Evolutionary conservation across 92 coral and sea anemone genomes (phyloP).

Genomic region (Blastomussa wellsi): DNA sequence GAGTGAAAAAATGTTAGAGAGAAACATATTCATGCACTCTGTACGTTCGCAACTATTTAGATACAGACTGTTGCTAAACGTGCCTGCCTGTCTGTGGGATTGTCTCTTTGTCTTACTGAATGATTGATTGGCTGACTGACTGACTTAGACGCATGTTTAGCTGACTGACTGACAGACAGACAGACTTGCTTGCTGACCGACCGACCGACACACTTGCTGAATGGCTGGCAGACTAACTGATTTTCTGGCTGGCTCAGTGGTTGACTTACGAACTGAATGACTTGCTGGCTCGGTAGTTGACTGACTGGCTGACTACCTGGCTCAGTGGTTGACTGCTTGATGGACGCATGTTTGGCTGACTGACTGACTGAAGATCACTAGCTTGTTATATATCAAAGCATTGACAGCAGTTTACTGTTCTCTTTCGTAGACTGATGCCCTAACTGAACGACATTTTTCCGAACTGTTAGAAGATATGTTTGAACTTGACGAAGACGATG

Average conservation of each 20-base stretch:
- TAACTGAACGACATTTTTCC: constrained; percentile 50
- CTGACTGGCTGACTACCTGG: not conserved
- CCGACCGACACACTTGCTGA: not conserved
- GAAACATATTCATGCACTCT: not conserved
- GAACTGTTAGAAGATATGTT: constrained; percentile 45
- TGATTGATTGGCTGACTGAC: too few species aligned
- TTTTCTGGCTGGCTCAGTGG: not conserved
- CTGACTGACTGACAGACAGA: too few species aligned
- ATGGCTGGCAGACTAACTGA: not conserved
- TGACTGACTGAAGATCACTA: not conserved
- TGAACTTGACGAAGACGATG: constrained; percentile 32
- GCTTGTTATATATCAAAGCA: not conserved
- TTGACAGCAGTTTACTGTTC: not conserved
- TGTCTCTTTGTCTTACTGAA: too few species aligned
- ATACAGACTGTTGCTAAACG: too few species aligned
- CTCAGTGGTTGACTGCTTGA: not conserved
- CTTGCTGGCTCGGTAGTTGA: not conserved
- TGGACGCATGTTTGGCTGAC: not conserved
- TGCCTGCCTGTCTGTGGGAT: too few species aligned
- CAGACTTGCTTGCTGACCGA: too few species aligned
- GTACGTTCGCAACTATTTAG: not conserved
- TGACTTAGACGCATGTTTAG: too few species aligned
- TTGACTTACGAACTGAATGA: not conserved
- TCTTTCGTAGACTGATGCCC: not conserved
- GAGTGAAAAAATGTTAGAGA: not conserved